Percentiles rank a stretch among this genome's conserved stretches.
These are phyloP conservation scores for Taurulus bubalis DNA, from an alignment of 2,113 vertebrate genomes.

Conservation along the genomic window DNA sequence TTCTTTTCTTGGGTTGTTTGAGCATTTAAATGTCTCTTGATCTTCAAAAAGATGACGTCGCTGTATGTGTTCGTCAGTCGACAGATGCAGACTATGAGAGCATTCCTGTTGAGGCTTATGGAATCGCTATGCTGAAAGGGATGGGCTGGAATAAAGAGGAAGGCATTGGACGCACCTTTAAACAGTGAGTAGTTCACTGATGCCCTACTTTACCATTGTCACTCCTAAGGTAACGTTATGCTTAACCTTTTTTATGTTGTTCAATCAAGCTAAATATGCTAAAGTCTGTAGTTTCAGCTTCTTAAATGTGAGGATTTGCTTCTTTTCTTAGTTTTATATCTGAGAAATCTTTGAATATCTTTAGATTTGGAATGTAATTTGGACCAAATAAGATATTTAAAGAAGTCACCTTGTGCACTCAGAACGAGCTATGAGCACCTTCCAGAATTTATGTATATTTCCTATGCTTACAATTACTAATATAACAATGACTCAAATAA, in stretches of 20 bases:
- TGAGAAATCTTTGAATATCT: not conserved
- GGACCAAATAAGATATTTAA: not conserved
- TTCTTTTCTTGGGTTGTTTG: slow-evolving; percentile 5
- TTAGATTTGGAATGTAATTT: not conserved
- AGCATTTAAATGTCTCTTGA: not conserved
- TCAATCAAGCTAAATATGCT: not conserved
- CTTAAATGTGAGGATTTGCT: not conserved
- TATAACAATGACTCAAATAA: not conserved
- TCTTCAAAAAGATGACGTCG: slow-evolving; percentile 4
- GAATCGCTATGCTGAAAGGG: slow-evolving; percentile 91
- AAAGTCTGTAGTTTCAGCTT: not conserved
- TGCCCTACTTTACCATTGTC: not conserved
- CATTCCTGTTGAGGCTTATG: slow-evolving; percentile 90
- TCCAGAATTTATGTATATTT: not conserved
- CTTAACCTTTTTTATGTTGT: not conserved
- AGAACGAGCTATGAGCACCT: not conserved
- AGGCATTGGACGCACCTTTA: slow-evolving; percentile 91
- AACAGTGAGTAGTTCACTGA: slow-evolving; percentile 83
- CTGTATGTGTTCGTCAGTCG: slow-evolving; percentile 74
- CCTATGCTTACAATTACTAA: not conserved
- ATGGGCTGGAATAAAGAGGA: slow-evolving; percentile 92
- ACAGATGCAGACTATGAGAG: slow-evolving; percentile 89
- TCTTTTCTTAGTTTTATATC: not conserved
- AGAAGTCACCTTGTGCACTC: not conserved
- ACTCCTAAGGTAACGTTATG: not conserved